Evolutionary conservation across 2,797 vertebrate genomes (phyloP).

Genomic region (Phoeniculus purpureus): DNA sequence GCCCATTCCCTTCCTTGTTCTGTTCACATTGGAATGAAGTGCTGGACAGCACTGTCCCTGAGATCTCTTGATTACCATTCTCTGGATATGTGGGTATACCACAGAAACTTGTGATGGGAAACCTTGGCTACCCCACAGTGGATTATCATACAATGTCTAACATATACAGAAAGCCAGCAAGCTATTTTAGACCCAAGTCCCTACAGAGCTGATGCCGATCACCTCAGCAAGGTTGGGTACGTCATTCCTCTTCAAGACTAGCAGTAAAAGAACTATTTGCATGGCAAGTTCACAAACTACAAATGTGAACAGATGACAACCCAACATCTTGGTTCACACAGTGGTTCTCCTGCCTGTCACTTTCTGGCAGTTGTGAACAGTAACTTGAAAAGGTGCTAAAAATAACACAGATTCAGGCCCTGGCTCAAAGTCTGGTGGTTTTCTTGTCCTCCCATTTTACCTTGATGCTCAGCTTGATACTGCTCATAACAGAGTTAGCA

Average conservation of each 20-base stretch:
- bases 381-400: conserved; percentile 53
- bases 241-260: conserved; percentile 9
- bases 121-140: not conserved
- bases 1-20: not conserved
- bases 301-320: conserved; percentile 53
- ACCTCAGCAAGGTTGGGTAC: not conserved
- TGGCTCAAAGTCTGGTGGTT: not conserved
- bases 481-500: not conserved
- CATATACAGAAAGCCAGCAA: not conserved
- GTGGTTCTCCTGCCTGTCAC: conserved; percentile 60
- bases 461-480: not conserved
- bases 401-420: conserved; percentile 51
- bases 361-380: conserved; percentile 47
- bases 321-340: conserved; percentile 49
- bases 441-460: not conserved
- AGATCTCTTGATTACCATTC: not conserved
- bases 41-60: not conserved
- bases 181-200: not conserved
- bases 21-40: not conserved
- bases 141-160: not conserved
- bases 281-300: conserved; percentile 4
- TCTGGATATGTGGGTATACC: not conserved
- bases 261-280: not conserved
- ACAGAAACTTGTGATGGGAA: not conserved
- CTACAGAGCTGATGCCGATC: not conserved